phyloP scores from a whole-genome alignment of 2,888 invertebrate genomes.

The Drosophila seclusa region DNA sequence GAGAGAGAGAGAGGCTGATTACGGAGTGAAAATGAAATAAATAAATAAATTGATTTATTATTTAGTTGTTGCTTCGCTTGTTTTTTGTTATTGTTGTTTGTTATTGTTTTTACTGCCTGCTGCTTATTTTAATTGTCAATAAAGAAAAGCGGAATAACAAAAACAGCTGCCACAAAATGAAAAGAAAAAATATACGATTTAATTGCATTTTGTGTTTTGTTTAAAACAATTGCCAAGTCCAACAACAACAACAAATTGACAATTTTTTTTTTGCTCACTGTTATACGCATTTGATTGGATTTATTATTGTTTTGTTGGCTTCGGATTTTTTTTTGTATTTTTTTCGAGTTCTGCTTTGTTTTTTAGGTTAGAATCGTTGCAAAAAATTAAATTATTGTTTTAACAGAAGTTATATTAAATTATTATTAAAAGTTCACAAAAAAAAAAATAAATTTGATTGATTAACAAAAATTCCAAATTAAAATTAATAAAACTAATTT shows the following conservation, averaged over 20 bases:
- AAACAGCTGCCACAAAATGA: slow-evolving; percentile 30
- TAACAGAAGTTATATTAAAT: not conserved
- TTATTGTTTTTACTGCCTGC: slow-evolving; percentile 19
- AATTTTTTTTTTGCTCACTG: slow-evolving; percentile 1
- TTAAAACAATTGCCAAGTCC: slow-evolving; percentile 2
- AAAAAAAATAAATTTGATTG: not conserved
- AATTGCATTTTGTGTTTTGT: slow-evolving; percentile 23
- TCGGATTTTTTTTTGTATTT: not conserved
- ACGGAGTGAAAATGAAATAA: slow-evolving; percentile 64
- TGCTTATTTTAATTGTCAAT: slow-evolving; percentile 54
- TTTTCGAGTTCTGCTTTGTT: slow-evolving; percentile 5
- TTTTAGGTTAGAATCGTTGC: slow-evolving; percentile 3
- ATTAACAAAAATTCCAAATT: not conserved
- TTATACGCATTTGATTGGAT: slow-evolving; percentile 1
- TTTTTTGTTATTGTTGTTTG: slow-evolving; percentile 3
- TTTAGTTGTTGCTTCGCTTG: slow-evolving; percentile 36
- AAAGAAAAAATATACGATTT: slow-evolving; percentile 16
- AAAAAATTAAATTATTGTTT: not conserved
- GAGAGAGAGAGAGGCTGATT: slow-evolving; percentile 32
- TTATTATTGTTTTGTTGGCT: not conserved
- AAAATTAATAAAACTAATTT: not conserved
- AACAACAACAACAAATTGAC: slow-evolving; percentile 15
- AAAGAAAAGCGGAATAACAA: slow-evolving; percentile 39
- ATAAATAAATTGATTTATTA: slow-evolving; percentile 70
- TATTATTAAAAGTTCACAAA: not conserved